Evolutionary conservation across 2,797 vertebrate species (phyloP), one percentile per base, ranked within the genome.

Genomic region (Pseudochaenichthys georgianus): DNA sequence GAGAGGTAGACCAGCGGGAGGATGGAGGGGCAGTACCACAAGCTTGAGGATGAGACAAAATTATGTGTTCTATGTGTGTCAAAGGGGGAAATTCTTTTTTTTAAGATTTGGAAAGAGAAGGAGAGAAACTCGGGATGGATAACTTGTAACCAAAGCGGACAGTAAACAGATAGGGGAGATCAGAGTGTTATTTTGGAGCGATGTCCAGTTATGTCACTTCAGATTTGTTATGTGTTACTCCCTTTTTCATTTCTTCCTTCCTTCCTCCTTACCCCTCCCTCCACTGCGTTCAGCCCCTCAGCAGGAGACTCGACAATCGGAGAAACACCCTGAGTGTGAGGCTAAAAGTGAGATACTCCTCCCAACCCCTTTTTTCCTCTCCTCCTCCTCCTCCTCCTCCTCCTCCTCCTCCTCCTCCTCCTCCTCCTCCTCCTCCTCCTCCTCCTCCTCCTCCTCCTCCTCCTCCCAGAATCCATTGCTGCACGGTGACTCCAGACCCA

Each of bases 181-280:
- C 71, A 52, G 65, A 31, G 80, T 74, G 78, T 84, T 72, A 71
- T 70, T 81, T 63, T 2, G 16, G 68, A 70, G 73, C 23, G 50
- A 85, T 72, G 77, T 76, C 75, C 70, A 46, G 68, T 64, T 77
- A 60, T 85, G 81, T 85, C 81, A 75, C 64, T 77, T 85, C 75
- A 70, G 41, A 84, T 87, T 86, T 89, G 75, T 81, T 82, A 50
- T 64, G 70, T 65, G 63, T 83, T 76, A 78, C 67, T 83, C 70
- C 42, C 55, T 77, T 75, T 72, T 80, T 78, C 42, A 13, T 16
- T 62, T 70, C 54, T 54, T 77, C 60, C 70, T 28, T 28, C 28
- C 28, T 28, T 80, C 67, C 70, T 66, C 82, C 70, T 84, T 81
- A 89, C 83, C 87, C 77, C 58, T 77, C 48, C 79, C 86, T 89